Evolutionary conservation across 2,113 vertebrate species (phyloP).

Genomic region (Ariopsis seemanni): DNA sequence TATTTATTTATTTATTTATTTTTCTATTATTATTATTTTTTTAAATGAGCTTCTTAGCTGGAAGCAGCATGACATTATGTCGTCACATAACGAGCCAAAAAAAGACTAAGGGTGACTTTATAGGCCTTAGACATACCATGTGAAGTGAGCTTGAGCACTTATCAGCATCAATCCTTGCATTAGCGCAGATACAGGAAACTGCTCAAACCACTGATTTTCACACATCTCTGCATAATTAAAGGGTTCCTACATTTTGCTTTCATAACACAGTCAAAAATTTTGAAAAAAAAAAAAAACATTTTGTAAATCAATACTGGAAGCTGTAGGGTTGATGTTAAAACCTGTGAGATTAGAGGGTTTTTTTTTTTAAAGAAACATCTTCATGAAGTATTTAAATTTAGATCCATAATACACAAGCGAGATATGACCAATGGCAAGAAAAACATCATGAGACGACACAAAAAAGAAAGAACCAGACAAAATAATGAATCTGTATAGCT

Average conservation of each 20-base stretch:
- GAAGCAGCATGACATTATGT: not conserved
- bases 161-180: conserved; percentile 42
- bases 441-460: not conserved
- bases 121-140: conserved; percentile 47
- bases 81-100: conserved; percentile 54
- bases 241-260: not conserved
- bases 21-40: not conserved
- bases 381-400: not conserved
- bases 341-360: not conserved
- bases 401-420: not conserved
- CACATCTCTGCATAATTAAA: not conserved
- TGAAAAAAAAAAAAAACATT: not conserved
- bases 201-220: not conserved
- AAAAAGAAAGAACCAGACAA: not conserved
- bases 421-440: not conserved
- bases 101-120: not conserved
- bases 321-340: not conserved
- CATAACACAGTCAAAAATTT: not conserved
- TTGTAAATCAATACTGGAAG: not conserved
- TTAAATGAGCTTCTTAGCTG: not conserved
- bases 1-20: not conserved
- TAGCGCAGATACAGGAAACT: not conserved
- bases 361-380: not conserved
- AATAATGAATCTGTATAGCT: too few relatives aligned
- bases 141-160: conserved; percentile 25